These are phyloP conservation scores for Lydus trimaculatus DNA, from an alignment of 2,888 invertebrate species.

Conservation along the genomic window DNA sequence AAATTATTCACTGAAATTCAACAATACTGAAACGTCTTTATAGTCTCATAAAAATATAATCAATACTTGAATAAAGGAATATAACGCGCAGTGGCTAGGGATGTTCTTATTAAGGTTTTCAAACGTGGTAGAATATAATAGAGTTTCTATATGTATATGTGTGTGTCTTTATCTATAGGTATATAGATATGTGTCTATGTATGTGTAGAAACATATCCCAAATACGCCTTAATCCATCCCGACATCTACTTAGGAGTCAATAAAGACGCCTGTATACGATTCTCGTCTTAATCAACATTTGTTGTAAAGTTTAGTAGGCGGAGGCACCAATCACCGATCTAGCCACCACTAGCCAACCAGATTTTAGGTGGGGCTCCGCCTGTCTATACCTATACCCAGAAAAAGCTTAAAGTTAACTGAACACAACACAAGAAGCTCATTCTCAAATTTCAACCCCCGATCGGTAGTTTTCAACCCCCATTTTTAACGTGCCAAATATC, in stretches of 20 bases:
- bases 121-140: not conserved
- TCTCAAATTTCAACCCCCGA: constrained; percentile 5
- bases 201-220: constrained; percentile 37
- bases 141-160: constrained; percentile 9
- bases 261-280: constrained; percentile 51
- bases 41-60: constrained; percentile 56
- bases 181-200: not conserved
- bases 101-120: constrained; percentile 19
- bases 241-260: constrained; percentile 58
- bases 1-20: constrained; percentile 43
- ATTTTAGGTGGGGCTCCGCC: constrained; percentile 41
- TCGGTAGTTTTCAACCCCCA: constrained; percentile 6
- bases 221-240: constrained; percentile 55
- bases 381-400: constrained; percentile 26
- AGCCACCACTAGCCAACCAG: constrained; percentile 55
- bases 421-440: constrained; percentile 31
- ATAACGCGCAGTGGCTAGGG: constrained; percentile 41
- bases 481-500: not conserved
- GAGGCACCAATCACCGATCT: constrained; percentile 54
- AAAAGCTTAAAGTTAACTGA: constrained; percentile 27
- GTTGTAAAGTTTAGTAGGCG: constrained; percentile 42
- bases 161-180: not conserved
- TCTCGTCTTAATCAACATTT: constrained; percentile 37
- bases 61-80: constrained; percentile 54
- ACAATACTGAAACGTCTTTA: constrained; percentile 52